Evolutionary conservation across 2,888 invertebrate species (phyloP), one percentile per base, ranked within the genome.

Genomic region (Nesidiocoris tenuis): DNA sequence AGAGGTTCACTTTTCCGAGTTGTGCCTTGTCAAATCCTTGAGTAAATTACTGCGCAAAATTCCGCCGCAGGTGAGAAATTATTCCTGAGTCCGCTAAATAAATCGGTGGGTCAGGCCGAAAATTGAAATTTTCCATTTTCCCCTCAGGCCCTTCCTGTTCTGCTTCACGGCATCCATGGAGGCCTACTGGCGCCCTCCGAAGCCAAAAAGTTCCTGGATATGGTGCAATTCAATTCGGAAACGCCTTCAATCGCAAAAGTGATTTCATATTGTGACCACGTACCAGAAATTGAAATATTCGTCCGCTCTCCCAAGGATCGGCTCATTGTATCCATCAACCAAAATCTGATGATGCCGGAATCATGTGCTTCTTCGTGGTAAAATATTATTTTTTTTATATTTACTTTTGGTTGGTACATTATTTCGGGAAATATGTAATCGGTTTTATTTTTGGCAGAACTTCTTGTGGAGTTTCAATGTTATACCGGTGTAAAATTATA

Each of bases 241-340:
- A 22, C 54, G 3, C 21, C 72, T 1, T 61, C 63, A 16, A 72
- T 72, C 39, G 72, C 25, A 7, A 72, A 72, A 54, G 72, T 72
- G 12, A 17, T 63, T 19, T 12, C 61, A 9, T 22, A 19, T 39
- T 9, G 3, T 0, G 19, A 21, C 2, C 39, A 61, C 19, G 21
- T 54, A 1, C 63, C 72, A 9, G 39, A 18, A 5, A 61, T 72
- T 3, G 72, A 72, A 61, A 61, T 72, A 39, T 72, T 72, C 55
- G 55, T 72, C 22, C 25, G 72, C 1, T 39, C 25, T 7, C 54
- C 54, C n/a, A 24, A n/a, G 0, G 61, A 22, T 17, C n/a, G 21
- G 22, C 39, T 72, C 0, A 7, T 72, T 22, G 54, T 63, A 9
- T 72, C 72, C 0, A 39, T 72, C 9, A 72, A 72, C 21, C 61